These are phyloP conservation scores for Zaprionus lachaisei DNA, from an alignment of 1,140 invertebrate species.

Conservation along the genomic window DNA sequence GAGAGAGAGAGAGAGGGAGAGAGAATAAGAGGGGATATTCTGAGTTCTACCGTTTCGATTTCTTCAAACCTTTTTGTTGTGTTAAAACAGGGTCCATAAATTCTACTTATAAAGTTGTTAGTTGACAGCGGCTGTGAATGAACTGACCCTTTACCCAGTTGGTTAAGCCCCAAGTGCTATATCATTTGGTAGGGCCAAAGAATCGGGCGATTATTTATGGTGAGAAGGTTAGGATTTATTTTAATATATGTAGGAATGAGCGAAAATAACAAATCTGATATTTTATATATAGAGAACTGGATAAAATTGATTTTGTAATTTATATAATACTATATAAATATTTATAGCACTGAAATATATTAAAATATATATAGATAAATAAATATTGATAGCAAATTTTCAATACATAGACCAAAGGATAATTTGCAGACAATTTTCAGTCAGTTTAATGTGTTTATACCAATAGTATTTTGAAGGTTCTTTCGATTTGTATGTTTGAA, in stretches of 20 bases:
- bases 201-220: conserved; percentile 15
- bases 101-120: conserved; percentile 78
- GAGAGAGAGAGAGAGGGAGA: neutral
- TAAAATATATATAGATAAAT: neutral
- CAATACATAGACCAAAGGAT: neutral
- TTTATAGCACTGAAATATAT: neutral
- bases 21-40: conserved; percentile 8
- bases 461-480: too few relatives aligned
- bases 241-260: conserved; percentile 15
- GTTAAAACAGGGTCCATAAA: conserved; percentile 60
- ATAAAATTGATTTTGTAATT: neutral
- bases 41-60: conserved; percentile 46
- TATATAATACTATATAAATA: neutral
- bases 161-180: conserved; percentile 29
- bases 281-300: conserved; percentile 4
- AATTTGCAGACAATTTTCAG: too few relatives aligned
- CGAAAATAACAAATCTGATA: neutral
- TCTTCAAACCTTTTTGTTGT: conserved; percentile 35
- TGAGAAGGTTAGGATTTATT: conserved; percentile 14
- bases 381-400: neutral
- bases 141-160: conserved; percentile 30
- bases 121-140: conserved; percentile 72
- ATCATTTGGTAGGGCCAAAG: conserved; percentile 27
- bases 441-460: too few relatives aligned
- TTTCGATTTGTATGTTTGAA: neutral